phyloP scores from a whole-genome alignment of 2,797 vertebrate genomes.

The Cetoscarus ocellatus region DNA sequence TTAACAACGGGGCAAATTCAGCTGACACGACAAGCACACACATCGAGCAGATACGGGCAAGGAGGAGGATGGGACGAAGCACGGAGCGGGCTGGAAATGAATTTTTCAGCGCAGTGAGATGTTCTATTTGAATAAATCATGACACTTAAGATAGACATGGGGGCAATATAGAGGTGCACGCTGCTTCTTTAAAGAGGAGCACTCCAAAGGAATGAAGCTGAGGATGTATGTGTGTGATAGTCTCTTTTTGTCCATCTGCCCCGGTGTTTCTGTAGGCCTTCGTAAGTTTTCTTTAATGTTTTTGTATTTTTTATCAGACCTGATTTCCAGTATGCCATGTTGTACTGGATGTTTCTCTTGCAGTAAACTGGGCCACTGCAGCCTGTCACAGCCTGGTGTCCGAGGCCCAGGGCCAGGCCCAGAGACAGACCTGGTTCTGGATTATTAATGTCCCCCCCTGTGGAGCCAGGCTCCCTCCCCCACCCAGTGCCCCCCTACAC shows the following conservation, averaged over 20 bases:
- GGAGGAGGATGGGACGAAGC: constrained; percentile 79
- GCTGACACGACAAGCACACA: constrained; percentile 81
- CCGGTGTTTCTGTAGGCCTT: constrained; percentile 23
- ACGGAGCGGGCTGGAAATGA: constrained; percentile 79
- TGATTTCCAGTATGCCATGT: constrained; percentile 1
- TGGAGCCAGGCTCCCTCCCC: constrained; percentile 83
- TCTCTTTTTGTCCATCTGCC: constrained; percentile 23
- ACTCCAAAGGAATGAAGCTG: constrained; percentile 62
- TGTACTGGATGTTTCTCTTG: constrained; percentile 45
- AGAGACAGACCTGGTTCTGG: constrained; percentile 83
- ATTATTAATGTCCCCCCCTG: constrained; percentile 94
- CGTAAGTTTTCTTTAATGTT: constrained; percentile 18
- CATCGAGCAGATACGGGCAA: constrained; percentile 58
- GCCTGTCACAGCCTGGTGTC: constrained; percentile 62
- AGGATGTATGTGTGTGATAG: constrained; percentile 26
- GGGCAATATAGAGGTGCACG: constrained; percentile 71
- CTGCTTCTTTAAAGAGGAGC: constrained; percentile 65
- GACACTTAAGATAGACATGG: constrained; percentile 86
- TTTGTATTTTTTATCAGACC: constrained; percentile 3
- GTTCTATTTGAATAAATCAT: constrained; percentile 90
- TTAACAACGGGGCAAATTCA: constrained; percentile 85
- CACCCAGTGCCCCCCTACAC: constrained; percentile 72
- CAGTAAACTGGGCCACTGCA: constrained; percentile 70
- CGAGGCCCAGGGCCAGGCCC: constrained; percentile 72
- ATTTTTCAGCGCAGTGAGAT: constrained; percentile 90